Conservation (phyloP, 1,140 invertebrate genomes). For the Mizuhopecten yessoensis region DNA sequence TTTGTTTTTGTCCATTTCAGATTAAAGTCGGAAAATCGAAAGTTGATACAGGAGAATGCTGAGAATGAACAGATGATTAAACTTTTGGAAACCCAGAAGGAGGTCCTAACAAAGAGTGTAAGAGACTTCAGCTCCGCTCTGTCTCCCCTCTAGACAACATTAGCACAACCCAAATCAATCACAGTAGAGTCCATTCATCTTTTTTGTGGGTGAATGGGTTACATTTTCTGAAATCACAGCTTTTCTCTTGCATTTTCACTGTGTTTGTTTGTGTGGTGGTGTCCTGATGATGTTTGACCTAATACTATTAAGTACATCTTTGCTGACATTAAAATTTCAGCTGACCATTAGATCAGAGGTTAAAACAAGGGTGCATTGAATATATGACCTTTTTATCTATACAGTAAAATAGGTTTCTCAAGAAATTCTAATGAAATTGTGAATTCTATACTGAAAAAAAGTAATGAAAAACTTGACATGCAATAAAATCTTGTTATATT, state of each 20-base stretch:
- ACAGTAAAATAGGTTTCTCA: too few relatives aligned
- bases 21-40: slow-evolving; percentile 75
- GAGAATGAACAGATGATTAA: slow-evolving; percentile 81
- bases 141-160: slow-evolving; percentile 22
- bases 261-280: slow-evolving; percentile 14
- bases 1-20: slow-evolving; percentile 63
- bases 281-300: not conserved
- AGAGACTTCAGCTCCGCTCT: slow-evolving; percentile 60
- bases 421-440: too few relatives aligned
- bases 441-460: too few relatives aligned
- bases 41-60: slow-evolving; percentile 78
- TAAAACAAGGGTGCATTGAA: too few relatives aligned
- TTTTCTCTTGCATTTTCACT: slow-evolving; percentile 10
- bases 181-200: slow-evolving; percentile 6
- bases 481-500: too few relatives aligned
- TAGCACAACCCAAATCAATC: not conserved
- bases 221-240: slow-evolving; percentile 7
- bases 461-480: too few relatives aligned
- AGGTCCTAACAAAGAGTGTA: slow-evolving; percentile 80
- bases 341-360: not conserved
- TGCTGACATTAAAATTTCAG: not conserved
- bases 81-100: slow-evolving; percentile 79
- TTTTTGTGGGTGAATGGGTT: slow-evolving; percentile 9
- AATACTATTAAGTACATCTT: not conserved
- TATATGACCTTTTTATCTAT: not conserved